Evolutionary conservation across 2,888 invertebrate species (phyloP).

Genomic region (Dynastes hyllus): DNA sequence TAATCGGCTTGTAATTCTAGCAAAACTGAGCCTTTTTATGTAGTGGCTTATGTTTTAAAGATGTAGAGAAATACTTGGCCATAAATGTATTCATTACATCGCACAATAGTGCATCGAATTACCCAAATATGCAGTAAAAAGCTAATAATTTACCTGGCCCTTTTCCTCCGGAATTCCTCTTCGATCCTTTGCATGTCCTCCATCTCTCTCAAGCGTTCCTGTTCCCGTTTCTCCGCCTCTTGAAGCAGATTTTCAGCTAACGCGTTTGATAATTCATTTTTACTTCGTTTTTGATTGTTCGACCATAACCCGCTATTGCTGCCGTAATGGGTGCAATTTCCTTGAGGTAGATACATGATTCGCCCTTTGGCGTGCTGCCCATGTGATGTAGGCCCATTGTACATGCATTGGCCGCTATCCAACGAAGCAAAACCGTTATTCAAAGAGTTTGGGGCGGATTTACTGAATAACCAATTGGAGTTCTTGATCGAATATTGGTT

Average conservation of each 20-base stretch:
- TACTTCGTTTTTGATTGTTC: background rate
- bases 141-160: slow-evolving; percentile 73
- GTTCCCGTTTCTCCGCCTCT: slow-evolving; percentile 85
- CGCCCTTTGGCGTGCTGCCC: slow-evolving; percentile 74
- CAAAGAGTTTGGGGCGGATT: slow-evolving; percentile 86
- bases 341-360: slow-evolving; percentile 85
- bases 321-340: slow-evolving; percentile 62
- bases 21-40: no score
- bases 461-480: slow-evolving; percentile 86
- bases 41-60: no score
- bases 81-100: no score
- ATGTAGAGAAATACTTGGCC: no score
- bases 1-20: no score
- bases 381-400: slow-evolving; percentile 59
- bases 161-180: slow-evolving; percentile 89
- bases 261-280: slow-evolving; percentile 80
- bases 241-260: slow-evolving; percentile 84
- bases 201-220: slow-evolving; percentile 82
- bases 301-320: background rate
- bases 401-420: slow-evolving; percentile 60
- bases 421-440: slow-evolving; percentile 75
- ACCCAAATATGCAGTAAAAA: no score
- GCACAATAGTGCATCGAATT: no score
- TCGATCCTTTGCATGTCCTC: slow-evolving; percentile 90
- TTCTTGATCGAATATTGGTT: slow-evolving; percentile 61